phyloP scores from a whole-genome alignment of 1,140 invertebrate genomes.

The Heliconius himera region DNA sequence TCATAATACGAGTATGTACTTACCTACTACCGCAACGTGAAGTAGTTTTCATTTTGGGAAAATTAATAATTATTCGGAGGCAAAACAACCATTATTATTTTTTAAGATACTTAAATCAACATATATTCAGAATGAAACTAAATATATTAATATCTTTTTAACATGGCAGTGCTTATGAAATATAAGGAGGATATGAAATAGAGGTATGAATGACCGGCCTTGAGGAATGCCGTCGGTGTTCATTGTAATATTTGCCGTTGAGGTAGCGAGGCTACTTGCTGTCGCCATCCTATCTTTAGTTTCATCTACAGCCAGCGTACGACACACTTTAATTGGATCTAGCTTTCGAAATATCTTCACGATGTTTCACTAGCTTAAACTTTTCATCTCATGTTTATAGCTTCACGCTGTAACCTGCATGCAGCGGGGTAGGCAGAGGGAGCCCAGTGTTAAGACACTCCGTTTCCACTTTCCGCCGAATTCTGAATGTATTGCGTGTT shows the following conservation, averaged over 20 bases:
- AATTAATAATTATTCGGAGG: not conserved
- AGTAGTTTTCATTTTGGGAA: no score
- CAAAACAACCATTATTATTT: not conserved
- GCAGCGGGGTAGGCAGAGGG: no score
- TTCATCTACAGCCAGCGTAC: constrained; percentile 51
- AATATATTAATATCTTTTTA: not conserved
- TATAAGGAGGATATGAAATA: constrained; percentile 40
- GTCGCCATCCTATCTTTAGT: constrained; percentile 51
- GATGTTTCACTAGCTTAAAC: constrained; percentile 32
- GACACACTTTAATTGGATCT: constrained; percentile 49
- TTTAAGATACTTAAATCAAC: not conserved
- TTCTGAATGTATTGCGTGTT: no score
- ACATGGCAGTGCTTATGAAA: not conserved
- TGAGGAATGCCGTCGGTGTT: constrained; percentile 63
- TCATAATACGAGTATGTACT: no score
- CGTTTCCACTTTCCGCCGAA: no score
- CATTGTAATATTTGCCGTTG: constrained; percentile 50
- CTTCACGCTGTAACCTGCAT: no score
- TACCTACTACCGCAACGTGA: no score
- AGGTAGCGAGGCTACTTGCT: constrained; percentile 40
- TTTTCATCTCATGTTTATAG: not conserved
- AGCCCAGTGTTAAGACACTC: no score
- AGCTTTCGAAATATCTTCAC: constrained; percentile 44
- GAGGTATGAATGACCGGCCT: constrained; percentile 64
- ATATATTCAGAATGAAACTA: not conserved